Percentiles rank a stretch among this genome's conserved stretches.
These are phyloP conservation scores for Platygyra sinensis DNA, from an alignment of 64 coral and sea anemone genomes.

Conservation along the genomic window DNA sequence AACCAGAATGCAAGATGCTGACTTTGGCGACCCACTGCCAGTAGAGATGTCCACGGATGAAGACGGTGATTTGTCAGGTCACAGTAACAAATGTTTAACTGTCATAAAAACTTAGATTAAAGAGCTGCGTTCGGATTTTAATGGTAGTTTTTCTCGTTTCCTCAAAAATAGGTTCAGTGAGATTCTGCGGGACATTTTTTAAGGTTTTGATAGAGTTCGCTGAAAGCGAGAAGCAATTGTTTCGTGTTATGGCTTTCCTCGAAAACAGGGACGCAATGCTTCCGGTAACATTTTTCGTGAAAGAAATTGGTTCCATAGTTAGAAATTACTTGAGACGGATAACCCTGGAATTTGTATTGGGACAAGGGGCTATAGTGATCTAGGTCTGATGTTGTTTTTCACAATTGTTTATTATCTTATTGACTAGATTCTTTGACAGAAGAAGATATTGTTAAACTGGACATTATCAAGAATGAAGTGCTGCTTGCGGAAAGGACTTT, in stretches of 20 bases:
- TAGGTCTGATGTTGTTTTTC: not conserved
- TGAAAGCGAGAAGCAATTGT: too few species aligned
- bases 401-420: not conserved
- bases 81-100: too few species aligned
- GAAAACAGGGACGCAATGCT: too few species aligned
- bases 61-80: not conserved
- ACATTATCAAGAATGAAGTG: not conserved
- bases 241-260: too few species aligned
- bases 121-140: too few species aligned
- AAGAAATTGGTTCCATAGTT: not conserved
- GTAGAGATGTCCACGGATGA: not conserved
- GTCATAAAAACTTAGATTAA: too few species aligned
- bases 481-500: not conserved
- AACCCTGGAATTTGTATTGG: too few species aligned
- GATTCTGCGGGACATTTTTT: too few species aligned
- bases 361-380: not conserved
- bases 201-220: too few species aligned
- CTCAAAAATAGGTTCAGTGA: too few species aligned
- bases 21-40: not conserved
- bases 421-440: not conserved
- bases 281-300: too few species aligned
- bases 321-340: too few species aligned
- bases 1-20: not conserved
- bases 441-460: not conserved
- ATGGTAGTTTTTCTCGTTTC: not conserved